Percentiles rank a stretch among this genome's conserved stretches.
Conservation (phyloP, 2,797 vertebrate species). For the Clamator glandarius region DNA sequence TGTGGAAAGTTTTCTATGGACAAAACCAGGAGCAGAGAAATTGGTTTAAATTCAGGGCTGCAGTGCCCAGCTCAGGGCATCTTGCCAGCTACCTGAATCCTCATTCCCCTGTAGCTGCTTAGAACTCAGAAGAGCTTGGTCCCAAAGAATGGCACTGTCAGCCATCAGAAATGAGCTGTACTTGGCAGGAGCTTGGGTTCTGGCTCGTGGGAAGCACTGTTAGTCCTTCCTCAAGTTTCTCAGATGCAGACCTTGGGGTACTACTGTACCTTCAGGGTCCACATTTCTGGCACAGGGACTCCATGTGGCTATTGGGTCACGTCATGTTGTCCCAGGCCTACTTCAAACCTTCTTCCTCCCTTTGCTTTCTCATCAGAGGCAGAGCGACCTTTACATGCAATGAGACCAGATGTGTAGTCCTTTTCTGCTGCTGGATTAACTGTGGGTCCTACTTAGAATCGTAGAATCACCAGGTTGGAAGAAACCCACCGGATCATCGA, state of each 20-base stretch:
- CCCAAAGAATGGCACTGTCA: background rate
- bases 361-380: background rate
- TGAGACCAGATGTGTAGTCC: background rate
- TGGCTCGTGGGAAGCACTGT: background rate
- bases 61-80: background rate
- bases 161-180: background rate
- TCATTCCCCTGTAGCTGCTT: background rate
- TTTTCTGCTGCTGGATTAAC: background rate
- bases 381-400: background rate
- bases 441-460: background rate
- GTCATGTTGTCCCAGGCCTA: background rate
- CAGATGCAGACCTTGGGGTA: background rate
- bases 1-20: background rate
- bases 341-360: background rate
- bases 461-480: too few relatives aligned
- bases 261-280: background rate
- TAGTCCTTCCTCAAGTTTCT: background rate
- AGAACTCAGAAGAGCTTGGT: background rate
- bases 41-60: background rate
- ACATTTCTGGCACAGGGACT: background rate
- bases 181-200: background rate
- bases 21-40: background rate
- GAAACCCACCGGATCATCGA: too few relatives aligned
- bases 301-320: background rate
- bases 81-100: background rate